Evolutionary conservation across 2,797 vertebrate species (phyloP), one percentile per base, ranked within the genome.

Genomic region (Halcyon smyrnensis): DNA sequence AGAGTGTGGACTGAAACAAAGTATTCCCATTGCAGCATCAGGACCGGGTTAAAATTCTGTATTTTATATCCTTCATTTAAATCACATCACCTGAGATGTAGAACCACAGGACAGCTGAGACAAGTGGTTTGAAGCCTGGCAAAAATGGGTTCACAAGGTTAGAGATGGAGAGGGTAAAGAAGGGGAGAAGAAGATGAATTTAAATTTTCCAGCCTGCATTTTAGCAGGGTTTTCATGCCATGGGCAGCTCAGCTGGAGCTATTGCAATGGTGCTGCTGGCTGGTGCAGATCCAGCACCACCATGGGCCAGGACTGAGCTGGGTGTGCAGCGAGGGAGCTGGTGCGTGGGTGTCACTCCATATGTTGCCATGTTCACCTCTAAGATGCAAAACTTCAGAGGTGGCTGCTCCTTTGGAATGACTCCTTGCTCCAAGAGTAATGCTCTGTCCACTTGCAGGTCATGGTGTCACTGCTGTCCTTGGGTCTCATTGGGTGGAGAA

Each of bases 261-360:
- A 7, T 13, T 34, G 64, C 30, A 57, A 7, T 3, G 30, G 19
- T 46, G 59, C 18, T 63, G 62, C 54, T 37, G 4, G 32, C 34
- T 64, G 48, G 32, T 25, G 32, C 32, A 16, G 51, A 15, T 27
- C 48, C 28, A 15, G 41, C 57, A 24, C 36, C 23, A 7, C n/a
- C 21, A 0, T 1, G 23, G 53, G 8, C 45, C 12, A 16, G 57
- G 39, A 27, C 28, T 7, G 74, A 69, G 64, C 28, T 34, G 56
- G 17, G 11, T 2, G 11, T 0, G 17, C 11, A 41, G 13, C 4
- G 3, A 27, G 17, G 18, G 21, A 27, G 16, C 34, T 78, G 74
- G 41, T 12, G 36, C 1, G 0, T 5, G 28, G 36, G 14, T 34
- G 32, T 51, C 11, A 9, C 62, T 64, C 34, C 2, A 1, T 17